A percentile compares a stretch with the other conserved stretches of the same genome.
Evolutionary conservation across 2,888 invertebrate genomes (phyloP).

Genomic region (Parasteatoda lunata): DNA sequence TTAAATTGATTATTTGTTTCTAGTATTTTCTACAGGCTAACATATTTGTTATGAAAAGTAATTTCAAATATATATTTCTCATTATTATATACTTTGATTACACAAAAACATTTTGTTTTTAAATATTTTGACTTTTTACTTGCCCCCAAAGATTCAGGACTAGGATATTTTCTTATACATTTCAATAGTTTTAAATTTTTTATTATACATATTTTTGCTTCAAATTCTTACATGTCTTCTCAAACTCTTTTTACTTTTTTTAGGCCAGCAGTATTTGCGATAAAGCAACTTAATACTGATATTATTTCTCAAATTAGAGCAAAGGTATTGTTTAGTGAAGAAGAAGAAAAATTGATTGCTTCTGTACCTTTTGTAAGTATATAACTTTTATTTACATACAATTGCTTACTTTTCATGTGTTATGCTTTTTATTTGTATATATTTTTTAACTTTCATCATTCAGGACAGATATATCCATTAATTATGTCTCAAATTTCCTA

Average conservation of each 20-base stretch:
- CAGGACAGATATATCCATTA: too few species aligned
- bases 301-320: slow-evolving; percentile 89
- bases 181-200: background rate
- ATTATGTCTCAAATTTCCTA: too few species aligned
- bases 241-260: slow-evolving; percentile 24
- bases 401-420: too few species aligned
- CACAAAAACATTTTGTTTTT: too few species aligned
- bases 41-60: too few species aligned
- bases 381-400: slow-evolving; percentile 57
- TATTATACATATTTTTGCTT: background rate
- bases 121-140: too few species aligned
- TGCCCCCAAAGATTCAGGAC: background rate
- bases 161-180: background rate
- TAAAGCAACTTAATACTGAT: slow-evolving; percentile 94
- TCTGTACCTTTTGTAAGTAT: slow-evolving; percentile 83
- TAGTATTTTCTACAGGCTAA: too few species aligned
- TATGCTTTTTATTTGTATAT: too few species aligned
- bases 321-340: slow-evolving; percentile 89
- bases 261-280: slow-evolving; percentile 91
- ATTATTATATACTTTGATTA: too few species aligned
- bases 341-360: slow-evolving; percentile 90
- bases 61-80: too few species aligned
- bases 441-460: too few species aligned
- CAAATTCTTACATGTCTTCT: background rate
- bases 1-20: too few species aligned